phyloP scores from a whole-genome alignment of 2,888 invertebrate genomes.

The Eupithecia subumbrata region DNA sequence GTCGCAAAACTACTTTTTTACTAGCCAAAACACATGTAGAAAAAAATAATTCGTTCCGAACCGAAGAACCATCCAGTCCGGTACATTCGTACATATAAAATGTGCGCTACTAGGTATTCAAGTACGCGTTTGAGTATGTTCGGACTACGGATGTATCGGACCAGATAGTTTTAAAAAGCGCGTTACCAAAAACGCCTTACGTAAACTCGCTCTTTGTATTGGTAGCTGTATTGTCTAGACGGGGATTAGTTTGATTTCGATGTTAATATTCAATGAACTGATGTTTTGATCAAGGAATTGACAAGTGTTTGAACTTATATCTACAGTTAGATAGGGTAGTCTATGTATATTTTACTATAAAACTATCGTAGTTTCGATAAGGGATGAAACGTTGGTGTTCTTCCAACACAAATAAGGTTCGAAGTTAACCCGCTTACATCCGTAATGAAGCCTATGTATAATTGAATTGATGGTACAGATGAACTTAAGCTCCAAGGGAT shows the following conservation, averaged over 20 bases:
- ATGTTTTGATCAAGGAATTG: slow-evolving; percentile 25
- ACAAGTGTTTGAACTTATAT: neutral
- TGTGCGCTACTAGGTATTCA: no score
- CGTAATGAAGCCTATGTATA: neutral
- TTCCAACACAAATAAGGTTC: no score
- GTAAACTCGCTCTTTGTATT: slow-evolving; percentile 29
- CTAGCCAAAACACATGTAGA: neutral
- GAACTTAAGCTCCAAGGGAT: neutral
- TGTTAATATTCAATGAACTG: slow-evolving; percentile 35
- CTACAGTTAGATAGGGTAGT: neutral
- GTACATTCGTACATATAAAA: no score
- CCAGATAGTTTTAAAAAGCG: no score
- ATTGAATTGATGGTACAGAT: neutral
- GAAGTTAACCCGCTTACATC: no score
- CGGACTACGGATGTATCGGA: no score
- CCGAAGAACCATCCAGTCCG: no score
- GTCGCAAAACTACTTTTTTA: neutral
- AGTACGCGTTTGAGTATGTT: no score
- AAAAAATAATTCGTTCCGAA: neutral
- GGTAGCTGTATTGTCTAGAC: slow-evolving; percentile 52
- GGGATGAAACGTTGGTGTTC: no score
- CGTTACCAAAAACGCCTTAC: neutral
- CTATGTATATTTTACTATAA: no score
- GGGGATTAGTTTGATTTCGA: slow-evolving; percentile 41
- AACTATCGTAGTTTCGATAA: no score